Evolutionary conservation across 2,113 vertebrate genomes (phyloP).

Genomic region (Cyphomyrus plagiostoma): DNA sequence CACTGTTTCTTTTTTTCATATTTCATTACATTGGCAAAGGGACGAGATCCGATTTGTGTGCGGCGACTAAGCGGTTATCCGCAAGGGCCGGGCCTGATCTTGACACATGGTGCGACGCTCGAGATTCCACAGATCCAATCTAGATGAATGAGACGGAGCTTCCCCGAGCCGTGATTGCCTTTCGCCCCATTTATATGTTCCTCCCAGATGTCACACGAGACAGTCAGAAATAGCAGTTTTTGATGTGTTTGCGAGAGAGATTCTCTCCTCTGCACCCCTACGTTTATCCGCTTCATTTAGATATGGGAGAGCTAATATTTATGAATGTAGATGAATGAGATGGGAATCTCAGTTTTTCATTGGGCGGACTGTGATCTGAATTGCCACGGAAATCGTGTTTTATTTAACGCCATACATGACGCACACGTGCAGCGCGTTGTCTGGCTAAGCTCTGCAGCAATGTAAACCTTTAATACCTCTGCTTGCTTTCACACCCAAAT

Average conservation of each 20-base stretch:
- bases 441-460: slow-evolving; percentile 14
- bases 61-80: not conserved
- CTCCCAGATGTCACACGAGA: slow-evolving; percentile 6
- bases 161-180: not conserved
- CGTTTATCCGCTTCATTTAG: not conserved
- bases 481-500: slow-evolving; percentile 43
- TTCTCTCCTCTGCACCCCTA: not conserved
- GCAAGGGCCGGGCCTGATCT: not conserved
- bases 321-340: not conserved
- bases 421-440: slow-evolving; percentile 46
- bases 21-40: not conserved
- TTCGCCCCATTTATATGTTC: slow-evolving; percentile 15
- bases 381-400: not conserved
- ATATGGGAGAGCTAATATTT: not conserved
- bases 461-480: slow-evolving; percentile 41
- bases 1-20: not conserved
- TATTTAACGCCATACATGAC: slow-evolving; percentile 34
- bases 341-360: not conserved
- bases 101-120: not conserved
- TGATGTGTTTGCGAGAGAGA: not conserved
- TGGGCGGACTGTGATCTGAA: not conserved
- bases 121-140: slow-evolving; percentile 14
- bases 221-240: not conserved
- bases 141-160: slow-evolving; percentile 10
- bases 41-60: slow-evolving; percentile 3